A percentile compares a stretch with the other conserved stretches of the same genome.
Conservation (phyloP, 2,797 vertebrate species). For the Erpetoichthys calabaricus region DNA sequence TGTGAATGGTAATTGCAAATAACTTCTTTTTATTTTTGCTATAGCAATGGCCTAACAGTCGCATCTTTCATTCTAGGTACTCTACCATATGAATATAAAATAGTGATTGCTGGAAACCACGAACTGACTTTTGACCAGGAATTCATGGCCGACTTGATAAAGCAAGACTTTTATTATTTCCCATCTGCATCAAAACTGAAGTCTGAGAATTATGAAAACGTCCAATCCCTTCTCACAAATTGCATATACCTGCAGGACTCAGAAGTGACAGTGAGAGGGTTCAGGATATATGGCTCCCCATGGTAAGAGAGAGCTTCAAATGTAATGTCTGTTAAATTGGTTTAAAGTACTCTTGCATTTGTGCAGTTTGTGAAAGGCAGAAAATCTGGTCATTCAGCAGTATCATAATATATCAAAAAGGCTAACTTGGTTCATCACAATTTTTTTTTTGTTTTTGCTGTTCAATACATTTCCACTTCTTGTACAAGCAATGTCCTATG, state of each 20-base stretch:
- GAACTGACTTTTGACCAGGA: slow-evolving; percentile 95
- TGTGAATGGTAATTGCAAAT: too few species aligned
- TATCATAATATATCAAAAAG: too few species aligned
- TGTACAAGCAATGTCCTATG: too few species aligned
- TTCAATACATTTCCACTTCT: too few species aligned
- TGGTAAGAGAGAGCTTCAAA: slow-evolving; percentile 64
- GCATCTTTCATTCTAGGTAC: slow-evolving; percentile 49
- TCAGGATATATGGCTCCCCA: slow-evolving; percentile 84
- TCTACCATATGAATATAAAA: slow-evolving; percentile 88
- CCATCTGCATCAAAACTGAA: slow-evolving; percentile 90
- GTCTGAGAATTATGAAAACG: slow-evolving; percentile 88
- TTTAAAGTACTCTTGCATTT: too few species aligned
- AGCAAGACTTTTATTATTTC: slow-evolving; percentile 96
- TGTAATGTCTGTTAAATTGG: slow-evolving; percentile 8
- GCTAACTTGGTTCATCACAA: too few species aligned
- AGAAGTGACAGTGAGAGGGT: slow-evolving; percentile 80
- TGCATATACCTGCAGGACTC: slow-evolving; percentile 96
- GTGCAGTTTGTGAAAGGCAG: too few species aligned
- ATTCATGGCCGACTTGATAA: slow-evolving; percentile 96
- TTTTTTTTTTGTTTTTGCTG: too few species aligned
- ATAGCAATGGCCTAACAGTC: too few species aligned
- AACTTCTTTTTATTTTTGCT: too few species aligned
- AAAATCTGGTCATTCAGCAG: too few species aligned
- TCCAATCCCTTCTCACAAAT: slow-evolving; percentile 89
- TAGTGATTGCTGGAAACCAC: slow-evolving; percentile 90